These are phyloP conservation scores for Meiosimyza decipiens DNA, from an alignment of 2,888 invertebrate genomes.

Conservation along the genomic window DNA sequence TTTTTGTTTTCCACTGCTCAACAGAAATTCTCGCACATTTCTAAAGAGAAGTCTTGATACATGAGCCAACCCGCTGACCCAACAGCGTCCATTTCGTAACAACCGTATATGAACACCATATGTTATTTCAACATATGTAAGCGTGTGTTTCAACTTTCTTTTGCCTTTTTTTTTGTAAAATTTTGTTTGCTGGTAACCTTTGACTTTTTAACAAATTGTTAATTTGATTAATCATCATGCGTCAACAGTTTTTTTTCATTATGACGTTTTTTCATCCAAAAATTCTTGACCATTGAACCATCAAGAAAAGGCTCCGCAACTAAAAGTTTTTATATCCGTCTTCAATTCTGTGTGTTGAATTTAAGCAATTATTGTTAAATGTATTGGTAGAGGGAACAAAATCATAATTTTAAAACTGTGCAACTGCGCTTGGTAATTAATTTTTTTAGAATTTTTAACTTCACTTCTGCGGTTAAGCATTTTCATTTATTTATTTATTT, in stretches of 20 bases:
- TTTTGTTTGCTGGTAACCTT: too few relatives aligned
- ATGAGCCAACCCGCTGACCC: too few relatives aligned
- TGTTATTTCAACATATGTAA: background rate
- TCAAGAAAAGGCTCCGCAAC: background rate
- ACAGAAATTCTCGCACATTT: too few relatives aligned
- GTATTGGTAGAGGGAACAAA: background rate
- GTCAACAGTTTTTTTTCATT: too few relatives aligned
- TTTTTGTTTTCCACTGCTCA: too few relatives aligned
- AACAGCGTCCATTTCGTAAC: too few relatives aligned
- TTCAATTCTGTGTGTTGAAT: background rate
- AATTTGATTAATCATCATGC: too few relatives aligned
- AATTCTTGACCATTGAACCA: background rate
- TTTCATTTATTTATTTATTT: conserved; percentile 21
- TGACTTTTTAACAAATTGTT: too few relatives aligned
- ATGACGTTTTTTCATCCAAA: too few relatives aligned
- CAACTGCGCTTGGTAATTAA: too few relatives aligned
- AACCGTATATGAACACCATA: background rate
- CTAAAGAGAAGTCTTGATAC: too few relatives aligned
- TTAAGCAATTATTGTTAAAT: background rate
- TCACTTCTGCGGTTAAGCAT: background rate
- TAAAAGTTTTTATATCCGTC: background rate
- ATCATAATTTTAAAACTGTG: too few relatives aligned
- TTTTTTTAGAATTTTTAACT: conserved; percentile 9
- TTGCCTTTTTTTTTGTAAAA: background rate
- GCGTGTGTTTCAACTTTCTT: conserved; percentile 1